Percentiles rank a stretch among this genome's conserved stretches.
Evolutionary conservation across 2,888 invertebrate species (phyloP).

Genomic region (Gymnoscelis rufifasciata): DNA sequence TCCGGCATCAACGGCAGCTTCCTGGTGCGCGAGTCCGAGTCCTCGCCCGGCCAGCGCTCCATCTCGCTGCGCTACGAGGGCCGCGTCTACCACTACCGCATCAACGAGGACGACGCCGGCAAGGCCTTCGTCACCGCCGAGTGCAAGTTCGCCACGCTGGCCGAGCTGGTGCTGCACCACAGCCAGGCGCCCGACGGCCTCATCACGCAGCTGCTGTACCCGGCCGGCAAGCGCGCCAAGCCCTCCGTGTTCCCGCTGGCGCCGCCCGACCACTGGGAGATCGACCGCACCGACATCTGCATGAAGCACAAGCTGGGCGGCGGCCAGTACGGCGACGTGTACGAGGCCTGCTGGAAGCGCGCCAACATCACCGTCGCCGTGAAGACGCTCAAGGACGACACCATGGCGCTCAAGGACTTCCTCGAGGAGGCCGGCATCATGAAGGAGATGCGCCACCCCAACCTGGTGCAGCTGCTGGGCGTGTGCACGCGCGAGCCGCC

Average conservation of each 20-base stretch:
- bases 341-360: conserved; percentile 97
- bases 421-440: conserved; percentile 99
- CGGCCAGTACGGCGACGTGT: conserved; percentile 96
- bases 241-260: conserved; percentile 95
- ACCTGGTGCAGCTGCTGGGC: conserved; percentile 97
- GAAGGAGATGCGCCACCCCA: conserved; percentile 99
- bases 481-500: conserved; percentile 99
- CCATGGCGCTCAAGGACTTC: conserved; percentile 99
- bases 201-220: conserved; percentile 97
- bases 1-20: conserved; percentile 99
- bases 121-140: conserved; percentile 98
- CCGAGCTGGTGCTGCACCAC: conserved; percentile 99
- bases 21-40: conserved; percentile 97
- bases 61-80: conserved; percentile 96
- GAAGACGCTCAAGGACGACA: conserved; percentile 99
- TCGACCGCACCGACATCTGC: conserved; percentile 97
- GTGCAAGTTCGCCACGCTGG: conserved; percentile 97
- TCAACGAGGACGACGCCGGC: conserved; percentile 95
- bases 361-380: conserved; percentile 98
- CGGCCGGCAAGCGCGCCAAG: conserved; percentile 97
- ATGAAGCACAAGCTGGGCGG: conserved; percentile 99
- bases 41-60: conserved; percentile 96
- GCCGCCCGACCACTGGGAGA: conserved; percentile 98
- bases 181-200: conserved; percentile 97
- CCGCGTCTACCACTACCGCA: conserved; percentile 98